Evolutionary conservation across 2,797 vertebrate genomes (phyloP).

Genomic region (Tapera naevia): DNA sequence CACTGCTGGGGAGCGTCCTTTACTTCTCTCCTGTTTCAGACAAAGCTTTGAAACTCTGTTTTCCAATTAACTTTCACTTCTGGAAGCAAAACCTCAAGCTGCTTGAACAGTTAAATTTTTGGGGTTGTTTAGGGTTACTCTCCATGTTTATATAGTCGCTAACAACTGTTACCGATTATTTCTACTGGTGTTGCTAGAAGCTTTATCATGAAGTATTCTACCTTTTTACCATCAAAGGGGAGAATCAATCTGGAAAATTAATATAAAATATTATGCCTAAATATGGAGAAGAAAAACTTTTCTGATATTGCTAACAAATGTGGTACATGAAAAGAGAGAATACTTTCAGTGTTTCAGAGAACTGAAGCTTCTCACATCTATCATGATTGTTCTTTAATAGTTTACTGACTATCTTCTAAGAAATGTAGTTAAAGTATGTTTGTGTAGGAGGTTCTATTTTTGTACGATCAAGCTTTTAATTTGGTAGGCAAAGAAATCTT

Average conservation of each 20-base stretch:
- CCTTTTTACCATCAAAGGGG: neutral
- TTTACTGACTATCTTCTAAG: neutral
- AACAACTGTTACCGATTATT: neutral
- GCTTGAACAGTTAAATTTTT: neutral
- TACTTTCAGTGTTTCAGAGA: neutral
- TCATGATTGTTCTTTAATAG: neutral
- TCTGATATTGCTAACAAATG: neutral
- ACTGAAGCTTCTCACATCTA: neutral
- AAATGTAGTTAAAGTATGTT: constrained; percentile 25
- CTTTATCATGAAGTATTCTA: neutral
- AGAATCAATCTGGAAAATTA: neutral
- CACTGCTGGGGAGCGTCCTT: neutral
- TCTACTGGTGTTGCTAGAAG: neutral
- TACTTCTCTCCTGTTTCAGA: neutral
- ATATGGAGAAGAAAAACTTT: neutral
- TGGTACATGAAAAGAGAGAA: neutral
- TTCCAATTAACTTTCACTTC: neutral
- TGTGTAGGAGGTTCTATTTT: constrained; percentile 52
- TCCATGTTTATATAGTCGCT: neutral
- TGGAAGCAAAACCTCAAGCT: neutral
- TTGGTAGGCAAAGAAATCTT: neutral
- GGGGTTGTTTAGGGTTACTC: neutral
- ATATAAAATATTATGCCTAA: neutral
- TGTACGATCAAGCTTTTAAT: neutral
- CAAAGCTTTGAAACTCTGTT: neutral